Percentiles rank a stretch among this genome's conserved stretches.
phyloP scores from a whole-genome alignment of 1,140 invertebrate genomes.

The Ladona fulva region DNA sequence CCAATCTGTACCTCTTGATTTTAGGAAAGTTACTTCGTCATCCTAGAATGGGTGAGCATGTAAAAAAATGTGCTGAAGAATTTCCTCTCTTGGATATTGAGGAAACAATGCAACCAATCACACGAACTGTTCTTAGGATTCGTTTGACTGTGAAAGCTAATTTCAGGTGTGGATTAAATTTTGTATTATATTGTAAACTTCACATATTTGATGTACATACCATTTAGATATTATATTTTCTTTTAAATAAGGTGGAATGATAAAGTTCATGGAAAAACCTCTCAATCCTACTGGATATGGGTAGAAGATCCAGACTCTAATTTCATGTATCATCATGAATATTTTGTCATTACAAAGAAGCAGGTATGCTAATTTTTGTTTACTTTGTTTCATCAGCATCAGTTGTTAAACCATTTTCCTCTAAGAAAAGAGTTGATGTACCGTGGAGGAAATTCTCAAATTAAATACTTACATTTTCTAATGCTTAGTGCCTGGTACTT shows the following conservation, averaged over 20 bases:
- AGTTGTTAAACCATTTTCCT: too few species aligned
- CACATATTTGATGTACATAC: slow-evolving; percentile 13
- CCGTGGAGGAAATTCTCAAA: too few species aligned
- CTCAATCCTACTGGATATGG: slow-evolving; percentile 95
- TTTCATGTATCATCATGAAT: slow-evolving; percentile 93
- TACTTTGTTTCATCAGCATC: too few species aligned
- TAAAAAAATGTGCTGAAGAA: slow-evolving; percentile 79
- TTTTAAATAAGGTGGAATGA: slow-evolving; percentile 66
- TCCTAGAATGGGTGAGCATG: slow-evolving; percentile 57
- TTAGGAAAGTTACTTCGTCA: slow-evolving; percentile 66
- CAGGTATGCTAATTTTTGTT: slow-evolving; percentile 47
- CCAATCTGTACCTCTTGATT: too few species aligned
- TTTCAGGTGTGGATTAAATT: slow-evolving; percentile 51
- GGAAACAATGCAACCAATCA: slow-evolving; percentile 86
- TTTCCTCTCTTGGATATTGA: slow-evolving; percentile 79
- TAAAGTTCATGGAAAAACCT: slow-evolving; percentile 72
- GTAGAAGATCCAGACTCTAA: slow-evolving; percentile 91
- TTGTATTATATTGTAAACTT: slow-evolving; percentile 20
- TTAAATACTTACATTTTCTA: too few species aligned
- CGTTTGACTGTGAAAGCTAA: slow-evolving; percentile 69
- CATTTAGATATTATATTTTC: slow-evolving; percentile 16
- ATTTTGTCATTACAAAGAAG: slow-evolving; percentile 80
- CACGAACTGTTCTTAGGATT: slow-evolving; percentile 82
- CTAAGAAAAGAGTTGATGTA: too few species aligned
- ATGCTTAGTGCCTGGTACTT: too few species aligned